Evolutionary conservation across 1,140 invertebrate genomes (phyloP).

Genomic region (Hyles vespertilio): DNA sequence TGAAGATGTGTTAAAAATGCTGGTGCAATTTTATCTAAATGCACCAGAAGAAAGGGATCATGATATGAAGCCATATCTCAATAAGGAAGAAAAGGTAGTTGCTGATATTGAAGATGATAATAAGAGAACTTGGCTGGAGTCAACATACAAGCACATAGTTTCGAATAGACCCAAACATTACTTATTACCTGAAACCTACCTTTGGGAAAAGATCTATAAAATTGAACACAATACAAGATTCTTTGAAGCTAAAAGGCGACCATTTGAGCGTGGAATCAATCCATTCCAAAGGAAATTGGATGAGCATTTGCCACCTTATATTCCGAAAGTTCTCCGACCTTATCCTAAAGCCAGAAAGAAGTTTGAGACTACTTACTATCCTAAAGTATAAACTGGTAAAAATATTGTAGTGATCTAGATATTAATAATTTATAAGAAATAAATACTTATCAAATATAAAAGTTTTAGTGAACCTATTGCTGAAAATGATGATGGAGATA

Average conservation of each 20-base stretch:
- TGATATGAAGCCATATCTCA: conserved; percentile 86
- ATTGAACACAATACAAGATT: conserved; percentile 80
- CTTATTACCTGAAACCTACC: conserved; percentile 80
- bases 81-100: conserved; percentile 75
- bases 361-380: conserved; percentile 79
- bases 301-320: conserved; percentile 80
- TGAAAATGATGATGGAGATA: no score
- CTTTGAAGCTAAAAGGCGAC: conserved; percentile 80
- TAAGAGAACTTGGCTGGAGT: conserved; percentile 81
- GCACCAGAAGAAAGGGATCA: conserved; percentile 78
- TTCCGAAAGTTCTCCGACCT: conserved; percentile 79
- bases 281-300: conserved; percentile 78
- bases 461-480: background rate
- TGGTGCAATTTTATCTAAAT: conserved; percentile 87
- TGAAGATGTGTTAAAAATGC: conserved; percentile 83
- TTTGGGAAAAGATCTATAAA: conserved; percentile 88
- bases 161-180: conserved; percentile 80
- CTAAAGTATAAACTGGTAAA: conserved; percentile 51
- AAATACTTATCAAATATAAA: no score
- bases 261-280: conserved; percentile 79
- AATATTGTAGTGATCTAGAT: conserved; percentile 3
- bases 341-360: conserved; percentile 77
- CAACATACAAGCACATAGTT: conserved; percentile 80
- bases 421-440: background rate
- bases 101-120: conserved; percentile 82